phyloP scores from a whole-genome alignment of 2,888 invertebrate genomes.

The Drosophila kanekoi region DNA sequence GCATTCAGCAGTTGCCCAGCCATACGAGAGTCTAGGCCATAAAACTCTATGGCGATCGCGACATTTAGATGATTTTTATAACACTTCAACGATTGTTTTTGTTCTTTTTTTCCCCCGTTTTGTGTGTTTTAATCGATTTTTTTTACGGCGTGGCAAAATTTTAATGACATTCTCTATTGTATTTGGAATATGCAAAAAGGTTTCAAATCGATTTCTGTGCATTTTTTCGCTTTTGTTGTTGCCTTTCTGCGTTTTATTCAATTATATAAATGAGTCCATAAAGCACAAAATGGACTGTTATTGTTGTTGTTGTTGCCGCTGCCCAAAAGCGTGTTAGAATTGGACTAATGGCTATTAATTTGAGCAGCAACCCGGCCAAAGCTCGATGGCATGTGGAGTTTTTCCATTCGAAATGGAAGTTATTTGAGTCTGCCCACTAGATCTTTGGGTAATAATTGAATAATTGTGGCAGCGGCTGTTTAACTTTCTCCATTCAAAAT shows the following conservation, averaged over 20 bases:
- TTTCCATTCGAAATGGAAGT: constrained; percentile 21
- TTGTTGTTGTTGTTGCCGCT: constrained; percentile 17
- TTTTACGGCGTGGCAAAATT: constrained; percentile 77
- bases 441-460: constrained; percentile 63
- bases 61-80: constrained; percentile 78
- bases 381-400: constrained; percentile 26
- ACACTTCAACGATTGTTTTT: constrained; percentile 62
- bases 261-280: constrained; percentile 61
- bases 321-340: constrained; percentile 65
- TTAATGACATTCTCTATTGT: constrained; percentile 69
- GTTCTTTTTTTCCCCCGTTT: background rate
- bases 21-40: constrained; percentile 30
- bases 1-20: constrained; percentile 39
- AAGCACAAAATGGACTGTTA: constrained; percentile 43
- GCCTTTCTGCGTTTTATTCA: constrained; percentile 47
- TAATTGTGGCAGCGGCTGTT: constrained; percentile 56
- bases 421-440: background rate
- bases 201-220: constrained; percentile 61
- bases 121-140: constrained; percentile 33
- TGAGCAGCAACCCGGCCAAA: constrained; percentile 39
- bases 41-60: constrained; percentile 41
- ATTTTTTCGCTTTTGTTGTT: constrained; percentile 9
- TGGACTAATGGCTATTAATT: constrained; percentile 71
- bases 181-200: constrained; percentile 65
- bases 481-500: constrained; percentile 75